Conservation (phyloP, 1,140 invertebrate genomes). For the Venturia canescens region DNA sequence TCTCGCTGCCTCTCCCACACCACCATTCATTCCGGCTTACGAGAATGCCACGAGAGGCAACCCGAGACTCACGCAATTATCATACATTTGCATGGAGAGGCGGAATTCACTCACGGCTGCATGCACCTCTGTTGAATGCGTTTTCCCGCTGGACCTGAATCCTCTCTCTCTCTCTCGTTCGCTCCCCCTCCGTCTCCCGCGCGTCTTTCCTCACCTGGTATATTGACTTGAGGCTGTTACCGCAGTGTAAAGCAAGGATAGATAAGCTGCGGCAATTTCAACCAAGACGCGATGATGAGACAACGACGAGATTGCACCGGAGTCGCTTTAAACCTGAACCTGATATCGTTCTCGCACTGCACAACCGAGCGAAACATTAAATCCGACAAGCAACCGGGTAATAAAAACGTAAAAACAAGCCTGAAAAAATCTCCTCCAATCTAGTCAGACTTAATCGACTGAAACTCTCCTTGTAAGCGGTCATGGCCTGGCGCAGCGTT, state of each 20-base stretch:
- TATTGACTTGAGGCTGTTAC: slow-evolving; percentile 27
- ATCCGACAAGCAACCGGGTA: too few relatives aligned
- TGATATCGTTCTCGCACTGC: background rate
- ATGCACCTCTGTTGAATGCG: background rate
- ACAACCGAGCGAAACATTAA: background rate
- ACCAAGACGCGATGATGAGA: slow-evolving; percentile 10
- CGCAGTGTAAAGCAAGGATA: background rate
- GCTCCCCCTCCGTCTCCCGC: background rate
- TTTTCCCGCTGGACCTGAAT: slow-evolving; percentile 1
- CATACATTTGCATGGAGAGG: slow-evolving; percentile 53
- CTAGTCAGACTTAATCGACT: too few relatives aligned
- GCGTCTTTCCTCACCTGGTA: slow-evolving; percentile 23
- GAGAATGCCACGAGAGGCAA: background rate
- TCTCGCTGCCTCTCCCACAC: slow-evolving; percentile 17
- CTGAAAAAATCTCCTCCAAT: too few relatives aligned
- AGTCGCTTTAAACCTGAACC: slow-evolving; percentile 19
- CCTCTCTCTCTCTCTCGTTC: background rate
- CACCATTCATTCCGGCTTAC: background rate
- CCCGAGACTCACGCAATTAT: slow-evolving; percentile 45
- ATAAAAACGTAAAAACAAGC: too few relatives aligned
- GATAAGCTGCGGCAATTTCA: slow-evolving; percentile 41
- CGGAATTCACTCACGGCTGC: slow-evolving; percentile 37
- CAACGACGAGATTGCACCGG: slow-evolving; percentile 27
- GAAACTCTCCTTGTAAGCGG: too few relatives aligned
- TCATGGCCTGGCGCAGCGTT: too few relatives aligned